Conservation (phyloP, 2,888 invertebrate genomes). For the Ferdinandea cuprea region DNA sequence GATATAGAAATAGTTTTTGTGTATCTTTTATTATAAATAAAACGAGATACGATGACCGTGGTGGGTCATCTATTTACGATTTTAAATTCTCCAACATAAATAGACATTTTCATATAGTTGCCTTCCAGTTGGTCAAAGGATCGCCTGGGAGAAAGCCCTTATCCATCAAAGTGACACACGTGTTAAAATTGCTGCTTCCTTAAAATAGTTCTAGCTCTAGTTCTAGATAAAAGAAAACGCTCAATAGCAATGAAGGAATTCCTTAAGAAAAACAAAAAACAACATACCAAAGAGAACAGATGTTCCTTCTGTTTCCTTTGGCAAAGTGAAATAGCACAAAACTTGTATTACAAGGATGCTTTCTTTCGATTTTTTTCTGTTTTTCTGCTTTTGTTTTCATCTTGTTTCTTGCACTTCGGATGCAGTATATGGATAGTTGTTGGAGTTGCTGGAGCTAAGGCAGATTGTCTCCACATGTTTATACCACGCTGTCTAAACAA, state of each 20-base stretch:
- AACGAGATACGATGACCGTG: no score
- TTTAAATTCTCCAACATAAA: slow-evolving; percentile 39
- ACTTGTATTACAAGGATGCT: slow-evolving; percentile 50
- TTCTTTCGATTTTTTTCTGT: slow-evolving; percentile 35
- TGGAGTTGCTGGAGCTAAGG: background rate
- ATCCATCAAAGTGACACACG: slow-evolving; percentile 66
- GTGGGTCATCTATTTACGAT: slow-evolving; percentile 6
- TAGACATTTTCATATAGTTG: background rate
- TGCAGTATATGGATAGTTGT: slow-evolving; percentile 12
- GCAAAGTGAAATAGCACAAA: slow-evolving; percentile 11
- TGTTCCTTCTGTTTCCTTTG: slow-evolving; percentile 33
- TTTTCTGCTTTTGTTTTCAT: no score
- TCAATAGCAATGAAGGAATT: slow-evolving; percentile 26
- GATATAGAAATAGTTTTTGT: slow-evolving; percentile 37
- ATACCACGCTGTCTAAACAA: slow-evolving; percentile 48
- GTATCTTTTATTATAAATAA: slow-evolving; percentile 2
- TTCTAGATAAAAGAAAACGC: slow-evolving; percentile 11
- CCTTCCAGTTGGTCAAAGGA: slow-evolving; percentile 52
- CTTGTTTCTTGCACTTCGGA: background rate
- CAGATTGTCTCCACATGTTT: slow-evolving; percentile 62
- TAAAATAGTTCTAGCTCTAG: slow-evolving; percentile 31
- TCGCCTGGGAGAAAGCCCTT: slow-evolving; percentile 44
- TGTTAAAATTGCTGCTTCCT: slow-evolving; percentile 31
- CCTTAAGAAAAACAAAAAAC: slow-evolving; percentile 29
- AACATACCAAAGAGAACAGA: slow-evolving; percentile 51